Conservation (phyloP, 1,140 invertebrate species). For the Aethina tumida region DNA sequence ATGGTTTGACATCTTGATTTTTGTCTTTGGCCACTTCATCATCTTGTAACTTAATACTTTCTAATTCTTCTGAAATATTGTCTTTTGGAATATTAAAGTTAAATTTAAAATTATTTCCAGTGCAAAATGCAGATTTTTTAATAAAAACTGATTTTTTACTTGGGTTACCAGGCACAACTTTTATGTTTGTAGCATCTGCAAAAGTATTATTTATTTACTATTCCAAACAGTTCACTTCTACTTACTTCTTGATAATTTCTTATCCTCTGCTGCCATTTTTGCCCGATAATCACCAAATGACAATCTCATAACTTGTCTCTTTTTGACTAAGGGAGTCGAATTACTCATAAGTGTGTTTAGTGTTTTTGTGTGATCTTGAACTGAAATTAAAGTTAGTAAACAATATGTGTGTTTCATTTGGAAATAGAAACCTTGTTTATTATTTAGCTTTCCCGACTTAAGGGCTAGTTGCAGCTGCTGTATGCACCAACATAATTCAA, state of each 20-base stretch:
- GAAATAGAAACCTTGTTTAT: constrained; percentile 49
- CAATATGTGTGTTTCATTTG: too few relatives aligned
- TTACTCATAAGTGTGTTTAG: constrained; percentile 56
- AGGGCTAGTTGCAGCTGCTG: constrained; percentile 54
- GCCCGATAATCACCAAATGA: constrained; percentile 62
- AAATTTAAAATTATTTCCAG: constrained; percentile 36
- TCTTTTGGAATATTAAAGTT: constrained; percentile 30
- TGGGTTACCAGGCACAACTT: constrained; percentile 23
- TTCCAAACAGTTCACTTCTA: constrained; percentile 7
- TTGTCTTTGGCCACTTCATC: constrained; percentile 1
- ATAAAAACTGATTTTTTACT: constrained; percentile 46
- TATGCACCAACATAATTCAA: constrained; percentile 67
- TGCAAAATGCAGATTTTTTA: constrained; percentile 38
- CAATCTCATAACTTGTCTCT: constrained; percentile 61
- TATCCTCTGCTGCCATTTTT: constrained; percentile 64
- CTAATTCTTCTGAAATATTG: too few relatives aligned
- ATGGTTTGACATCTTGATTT: constrained; percentile 16
- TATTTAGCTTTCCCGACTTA: constrained; percentile 46
- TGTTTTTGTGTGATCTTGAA: constrained; percentile 49
- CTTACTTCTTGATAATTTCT: constrained; percentile 44
- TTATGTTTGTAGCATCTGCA: constrained; percentile 36
- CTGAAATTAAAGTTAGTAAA: constrained; percentile 41
- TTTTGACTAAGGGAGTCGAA: constrained; percentile 53
- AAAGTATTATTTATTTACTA: constrained; percentile 13
- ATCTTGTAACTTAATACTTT: constrained; percentile 1